Evolutionary conservation across 1,140 invertebrate species (phyloP), one percentile per base, ranked within the genome.

Genomic region (Drosophila auraria): DNA sequence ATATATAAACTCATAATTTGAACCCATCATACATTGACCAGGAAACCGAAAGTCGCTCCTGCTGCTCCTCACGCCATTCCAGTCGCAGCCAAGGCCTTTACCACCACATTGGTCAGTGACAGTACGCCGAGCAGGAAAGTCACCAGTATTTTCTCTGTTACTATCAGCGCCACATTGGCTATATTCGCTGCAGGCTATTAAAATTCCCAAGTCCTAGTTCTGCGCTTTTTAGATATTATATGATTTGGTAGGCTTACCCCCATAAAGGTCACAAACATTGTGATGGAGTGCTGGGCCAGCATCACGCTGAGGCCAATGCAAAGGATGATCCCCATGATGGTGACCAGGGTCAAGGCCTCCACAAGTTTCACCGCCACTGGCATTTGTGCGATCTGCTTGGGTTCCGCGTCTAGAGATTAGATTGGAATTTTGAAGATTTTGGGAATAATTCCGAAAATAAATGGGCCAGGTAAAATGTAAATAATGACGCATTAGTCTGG

Each of bases 161-260:
- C 20, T 1, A 75, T 20, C 7, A 87, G 51, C 0, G 54, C 36
- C 14, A 70, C 9, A 56, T 78, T 50, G 3, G 70, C 57, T 14
- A 87, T 89, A 12, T 80, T 78, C 0, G 84, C 84, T 38, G 83
- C 83, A 20, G 83, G 83, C 83, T 89, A 2, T 42, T 23, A 14
- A 7, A 44, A 9, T 30, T 59, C 0, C n/a, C 3, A 12, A 17
- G 11, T 20, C 0, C 3, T 9, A 8, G 36, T 0, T 9, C 6
- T 2, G 1, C 2, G 0, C 3, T 20, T 20, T 4, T 8, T 14
- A 4, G 5, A 8, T 2, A 56, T 9, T 1, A 8, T 6, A 20
- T 7, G 27, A 15, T 2, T 5, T 5, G 1, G 9, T 0, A 15
- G 1, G 25, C n/a, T 77, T 33, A 89, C 83, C 84, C 81, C 50